A percentile compares a stretch with the other conserved stretches of the same genome.
Evolutionary conservation across 2,113 vertebrate species (phyloP).

Genomic region (Alligator mississippiensis): DNA sequence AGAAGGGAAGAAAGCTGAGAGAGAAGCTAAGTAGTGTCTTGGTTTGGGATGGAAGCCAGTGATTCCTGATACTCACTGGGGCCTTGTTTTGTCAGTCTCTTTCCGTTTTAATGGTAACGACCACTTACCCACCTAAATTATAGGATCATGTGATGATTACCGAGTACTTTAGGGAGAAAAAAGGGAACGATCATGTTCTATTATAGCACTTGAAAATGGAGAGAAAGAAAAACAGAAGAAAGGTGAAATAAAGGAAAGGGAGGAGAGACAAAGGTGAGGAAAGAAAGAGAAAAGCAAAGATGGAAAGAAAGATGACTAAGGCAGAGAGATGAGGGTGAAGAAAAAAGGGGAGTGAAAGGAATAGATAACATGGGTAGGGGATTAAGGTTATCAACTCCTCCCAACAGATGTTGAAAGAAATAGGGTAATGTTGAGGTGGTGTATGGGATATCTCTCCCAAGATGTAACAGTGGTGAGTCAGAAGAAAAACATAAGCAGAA

Average conservation of each 20-base stretch:
- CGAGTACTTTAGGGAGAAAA: not conserved
- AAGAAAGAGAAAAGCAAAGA: not conserved
- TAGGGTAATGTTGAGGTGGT: not conserved
- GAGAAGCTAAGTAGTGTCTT: not conserved
- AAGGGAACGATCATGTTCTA: not conserved
- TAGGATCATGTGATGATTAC: not conserved
- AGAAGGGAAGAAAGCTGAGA: not conserved
- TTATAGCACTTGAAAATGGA: not conserved
- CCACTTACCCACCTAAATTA: not conserved
- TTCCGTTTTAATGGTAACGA: rapidly evolving
- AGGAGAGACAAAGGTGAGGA: not conserved
- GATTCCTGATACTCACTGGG: not conserved
- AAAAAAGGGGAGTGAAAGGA: not conserved
- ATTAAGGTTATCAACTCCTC: not conserved
- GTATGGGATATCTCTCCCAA: not conserved
- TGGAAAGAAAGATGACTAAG: not conserved
- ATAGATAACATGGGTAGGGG: not conserved
- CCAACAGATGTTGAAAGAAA: not conserved
- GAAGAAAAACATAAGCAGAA: not conserved
- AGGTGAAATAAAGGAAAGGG: not conserved
- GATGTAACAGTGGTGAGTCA: not conserved
- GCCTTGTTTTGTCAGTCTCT: not conserved
- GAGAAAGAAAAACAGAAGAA: not conserved
- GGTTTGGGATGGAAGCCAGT: not conserved
- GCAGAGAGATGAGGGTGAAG: not conserved